These are phyloP conservation scores for Pundamilia nyererei DNA, from an alignment of 2,113 vertebrate genomes.

Conservation along the genomic window DNA sequence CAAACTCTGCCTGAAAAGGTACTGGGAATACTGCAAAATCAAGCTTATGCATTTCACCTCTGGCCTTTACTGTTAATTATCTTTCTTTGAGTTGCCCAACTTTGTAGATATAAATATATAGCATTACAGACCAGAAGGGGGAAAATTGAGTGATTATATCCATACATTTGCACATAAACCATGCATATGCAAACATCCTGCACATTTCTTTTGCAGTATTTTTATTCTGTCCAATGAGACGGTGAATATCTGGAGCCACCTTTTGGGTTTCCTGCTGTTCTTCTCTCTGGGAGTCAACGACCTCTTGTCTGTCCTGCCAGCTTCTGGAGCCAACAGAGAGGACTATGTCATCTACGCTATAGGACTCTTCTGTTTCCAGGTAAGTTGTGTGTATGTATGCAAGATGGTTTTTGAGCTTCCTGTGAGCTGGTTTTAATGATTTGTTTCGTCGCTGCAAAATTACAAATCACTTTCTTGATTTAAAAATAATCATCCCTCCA, in stretches of 20 bases:
- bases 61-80: not conserved
- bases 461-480: not conserved
- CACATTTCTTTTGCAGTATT: constrained; percentile 70
- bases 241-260: constrained; percentile 97
- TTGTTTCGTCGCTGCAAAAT: not conserved
- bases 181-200: not conserved
- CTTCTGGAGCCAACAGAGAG: constrained; percentile 83
- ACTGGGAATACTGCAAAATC: not conserved
- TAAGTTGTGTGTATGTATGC: constrained; percentile 19
- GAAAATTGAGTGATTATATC: not conserved
- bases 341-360: constrained; percentile 95
- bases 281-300: constrained; percentile 88
- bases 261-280: constrained; percentile 93
- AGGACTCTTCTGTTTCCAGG: constrained; percentile 97
- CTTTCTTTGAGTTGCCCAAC: not conserved
- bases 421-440: not conserved
- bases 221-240: constrained; percentile 97
- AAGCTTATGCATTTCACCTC: not conserved
- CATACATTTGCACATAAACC: not conserved
- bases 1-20: constrained; percentile 92
- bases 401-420: not conserved
- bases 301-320: constrained; percentile 82
- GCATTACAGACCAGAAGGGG: not conserved
- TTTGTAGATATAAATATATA: not conserved
- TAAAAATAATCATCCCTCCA: not conserved